phyloP scores from a whole-genome alignment of 2,888 invertebrate species.

The Lithophane semibrunnea region DNA sequence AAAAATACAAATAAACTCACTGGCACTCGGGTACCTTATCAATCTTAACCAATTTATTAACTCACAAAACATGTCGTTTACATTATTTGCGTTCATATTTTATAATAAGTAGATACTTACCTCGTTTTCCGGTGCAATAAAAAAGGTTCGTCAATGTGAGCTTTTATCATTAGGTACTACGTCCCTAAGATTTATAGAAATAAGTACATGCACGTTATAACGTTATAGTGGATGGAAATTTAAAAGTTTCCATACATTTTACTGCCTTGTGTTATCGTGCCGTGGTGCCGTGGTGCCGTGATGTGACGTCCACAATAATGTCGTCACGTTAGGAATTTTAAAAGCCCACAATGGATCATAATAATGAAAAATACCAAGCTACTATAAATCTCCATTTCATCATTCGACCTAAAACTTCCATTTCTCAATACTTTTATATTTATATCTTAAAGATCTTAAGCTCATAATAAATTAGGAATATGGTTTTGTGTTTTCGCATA shows the following conservation, averaged over 20 bases:
- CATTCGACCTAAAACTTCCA: background rate
- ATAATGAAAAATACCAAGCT: background rate
- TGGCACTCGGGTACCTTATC: background rate
- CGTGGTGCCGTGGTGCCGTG: background rate
- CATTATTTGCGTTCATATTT: background rate
- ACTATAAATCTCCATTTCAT: conserved; percentile 5
- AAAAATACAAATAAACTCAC: background rate
- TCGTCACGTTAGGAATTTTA: background rate
- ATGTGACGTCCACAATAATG: background rate
- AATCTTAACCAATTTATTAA: background rate
- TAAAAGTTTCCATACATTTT: background rate
- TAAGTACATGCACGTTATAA: background rate
- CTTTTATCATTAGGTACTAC: background rate
- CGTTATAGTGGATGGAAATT: background rate
- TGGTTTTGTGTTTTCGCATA: conserved; percentile 25
- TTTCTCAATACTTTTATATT: background rate
- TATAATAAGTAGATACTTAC: background rate
- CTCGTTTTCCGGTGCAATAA: background rate
- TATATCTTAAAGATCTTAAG: conserved; percentile 12
- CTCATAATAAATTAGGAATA: conserved; percentile 26
- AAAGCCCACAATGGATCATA: background rate
- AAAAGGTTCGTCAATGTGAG: background rate
- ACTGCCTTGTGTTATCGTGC: background rate
- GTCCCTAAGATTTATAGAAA: background rate
- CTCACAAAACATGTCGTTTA: background rate